Evolutionary conservation across 1,140 invertebrate species (phyloP), one percentile per base, ranked within the genome.

Genomic region (Drosophila dunni): DNA sequence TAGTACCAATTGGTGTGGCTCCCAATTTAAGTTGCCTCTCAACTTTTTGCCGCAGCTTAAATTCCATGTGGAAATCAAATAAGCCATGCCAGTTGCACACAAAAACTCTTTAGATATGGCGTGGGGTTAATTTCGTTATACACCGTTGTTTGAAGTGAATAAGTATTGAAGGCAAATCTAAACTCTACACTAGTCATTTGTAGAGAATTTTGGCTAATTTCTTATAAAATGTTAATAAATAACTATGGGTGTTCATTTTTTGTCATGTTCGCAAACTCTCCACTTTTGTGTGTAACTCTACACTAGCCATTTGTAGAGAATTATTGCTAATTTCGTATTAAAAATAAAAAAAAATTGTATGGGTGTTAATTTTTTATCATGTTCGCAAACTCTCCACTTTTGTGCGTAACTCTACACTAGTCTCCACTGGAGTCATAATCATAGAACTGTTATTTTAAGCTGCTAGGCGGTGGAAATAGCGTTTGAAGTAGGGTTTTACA

Each of bases 1-100:
- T 58, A 51, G 36, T 34, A 34, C 13, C 57, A 29, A 68, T 71
- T 48, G 58, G 48, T 29, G 15, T 29, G 40, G 24, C 50, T 36
- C 34, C 36, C 68, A 71, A 71, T 65, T 70, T 13, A 69, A 64
- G 50, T 70, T 70, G n/a, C 48, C 45, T 33, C 58, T 61, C 58
- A 61, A 61, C 58, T 61, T 62, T 62, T 50, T 15, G 54, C 17
- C 38, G 40, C 50, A 34, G 51, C n/a, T 13, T 4, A 48, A 67
- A 67, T 38, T 33, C 24, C 38, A 51, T 51, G 46, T 51, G 62
- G 38, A 54, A 64, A 54, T 64, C 50, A 64, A 63, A 63, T 51
- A 63, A 51, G 34, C 61, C 20, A 10, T 50, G 54, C 33, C 53
- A 64, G 53, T 57, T 38, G 54, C 54, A 29, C 24, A 11, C 17